Base-by-base conservation (phyloP, 30 jellyfish, hydroid and myxozoan genomes). In the Catostylus mosaicus region DNA sequence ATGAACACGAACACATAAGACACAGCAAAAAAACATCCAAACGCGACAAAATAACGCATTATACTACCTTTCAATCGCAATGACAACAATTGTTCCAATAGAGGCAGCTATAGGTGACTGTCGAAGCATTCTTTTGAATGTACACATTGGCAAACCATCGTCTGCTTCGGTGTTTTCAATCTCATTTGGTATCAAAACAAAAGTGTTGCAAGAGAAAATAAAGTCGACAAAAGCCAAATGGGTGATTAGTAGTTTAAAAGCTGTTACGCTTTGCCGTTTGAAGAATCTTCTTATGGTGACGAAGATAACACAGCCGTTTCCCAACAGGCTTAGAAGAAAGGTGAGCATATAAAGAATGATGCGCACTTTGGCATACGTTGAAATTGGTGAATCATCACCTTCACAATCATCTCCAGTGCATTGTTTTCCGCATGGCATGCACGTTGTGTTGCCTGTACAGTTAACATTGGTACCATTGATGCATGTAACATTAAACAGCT, bases 31-130 rank as follows among this genome's bases (percentile, higher is more conserved):
- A n/a, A n/a, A n/a, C n/a, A n/a, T n/a, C n/a, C n/a, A n/a, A n/a
- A n/a, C n/a, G n/a, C n/a, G n/a, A n/a, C n/a, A n/a, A n/a, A n/a
- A n/a, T n/a, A n/a, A n/a, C n/a, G n/a, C n/a, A n/a, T n/a, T n/a
- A n/a, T n/a, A n/a, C n/a, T 32, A 77, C 89, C 89, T 77, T 38
- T 77, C 89, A 30, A 77, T 77, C 30, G 89, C 89, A 64, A 77
- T 77, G 51, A 77, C 29, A 23, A 67, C 61, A 6, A 77, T 64
- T 7, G 79, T 77, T 24, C 89, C 89, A 77, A 62, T 45, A 2
- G 89, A 66, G 2, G 68, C 89, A 62, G 40, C 46, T 69, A 57
- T 27, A 0, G 89, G 89, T 6, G 68, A n/a, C 40, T 77, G 89
- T 36, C 89, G 59, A 29, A 77, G 46, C 56, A 45, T 30, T 33